Percentiles rank a stretch among this genome's conserved stretches.
Evolutionary conservation across 2,888 invertebrate species (phyloP).

Genomic region (Apamea crenata): DNA sequence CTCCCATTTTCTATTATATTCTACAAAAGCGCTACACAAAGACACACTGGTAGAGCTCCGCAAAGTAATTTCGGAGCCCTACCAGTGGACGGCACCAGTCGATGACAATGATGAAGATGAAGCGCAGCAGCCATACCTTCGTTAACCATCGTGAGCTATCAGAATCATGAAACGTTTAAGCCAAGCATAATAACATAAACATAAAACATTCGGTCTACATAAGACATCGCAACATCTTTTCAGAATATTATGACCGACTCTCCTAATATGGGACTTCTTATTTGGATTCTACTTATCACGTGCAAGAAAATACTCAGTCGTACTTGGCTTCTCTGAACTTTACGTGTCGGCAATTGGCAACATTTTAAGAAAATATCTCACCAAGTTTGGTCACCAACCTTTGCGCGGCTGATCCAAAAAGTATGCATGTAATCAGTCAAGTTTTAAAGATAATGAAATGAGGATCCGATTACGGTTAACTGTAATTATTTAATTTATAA

Average conservation of each 20-base stretch:
- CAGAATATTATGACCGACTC: not conserved
- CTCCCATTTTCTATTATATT: not conserved
- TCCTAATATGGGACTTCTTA: conserved; percentile 8
- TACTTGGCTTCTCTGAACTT: conserved; percentile 56
- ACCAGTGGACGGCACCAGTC: no score
- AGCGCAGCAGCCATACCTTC: not conserved
- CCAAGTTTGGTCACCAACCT: conserved; percentile 54
- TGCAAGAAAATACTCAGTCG: conserved; percentile 18
- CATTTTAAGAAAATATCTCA: conserved; percentile 52
- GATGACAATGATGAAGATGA: not conserved
- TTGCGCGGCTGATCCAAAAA: conserved; percentile 40
- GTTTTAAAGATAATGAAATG: conserved; percentile 41
- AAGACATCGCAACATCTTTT: not conserved
- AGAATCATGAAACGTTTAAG: not conserved
- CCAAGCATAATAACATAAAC: not conserved
- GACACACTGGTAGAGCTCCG: no score
- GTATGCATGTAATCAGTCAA: conserved; percentile 43
- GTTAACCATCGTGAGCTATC: not conserved
- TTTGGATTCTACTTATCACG: conserved; percentile 10
- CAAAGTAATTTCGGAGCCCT: no score
- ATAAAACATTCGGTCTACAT: not conserved
- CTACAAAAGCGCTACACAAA: no score
- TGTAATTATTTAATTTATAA: conserved; percentile 48
- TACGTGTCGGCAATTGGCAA: conserved; percentile 28
- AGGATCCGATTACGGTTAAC: conserved; percentile 39